A percentile compares a stretch with the other conserved stretches of the same genome.
phyloP scores from a whole-genome alignment of 2,113 vertebrate species.

The Eretmochelys imbricata region DNA sequence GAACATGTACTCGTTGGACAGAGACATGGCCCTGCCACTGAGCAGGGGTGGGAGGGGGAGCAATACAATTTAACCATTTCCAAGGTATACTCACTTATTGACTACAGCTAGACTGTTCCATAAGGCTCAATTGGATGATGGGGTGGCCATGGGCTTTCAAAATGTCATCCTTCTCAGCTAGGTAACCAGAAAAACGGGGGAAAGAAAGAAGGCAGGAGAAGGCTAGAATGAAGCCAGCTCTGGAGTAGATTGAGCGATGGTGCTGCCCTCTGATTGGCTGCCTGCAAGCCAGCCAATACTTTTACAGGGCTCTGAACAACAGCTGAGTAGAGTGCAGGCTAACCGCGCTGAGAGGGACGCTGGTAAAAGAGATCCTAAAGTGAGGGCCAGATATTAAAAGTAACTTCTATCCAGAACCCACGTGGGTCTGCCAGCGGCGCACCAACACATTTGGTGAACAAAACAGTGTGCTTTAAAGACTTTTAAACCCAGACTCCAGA shows the following conservation, averaged over 20 bases:
- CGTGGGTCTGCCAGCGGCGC: not conserved
- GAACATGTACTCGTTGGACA: not conserved
- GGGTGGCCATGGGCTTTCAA: not conserved
- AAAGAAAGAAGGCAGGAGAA: not conserved
- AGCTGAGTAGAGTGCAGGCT: not conserved
- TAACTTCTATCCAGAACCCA: not conserved
- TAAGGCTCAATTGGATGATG: not conserved
- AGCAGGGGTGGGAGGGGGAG: not conserved
- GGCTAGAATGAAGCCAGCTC: not conserved
- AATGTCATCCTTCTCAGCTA: not conserved
- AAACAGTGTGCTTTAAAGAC: not conserved
- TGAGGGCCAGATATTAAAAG: not conserved
- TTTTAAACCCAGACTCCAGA: not conserved
- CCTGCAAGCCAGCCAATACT: not conserved
- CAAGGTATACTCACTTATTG: not conserved
- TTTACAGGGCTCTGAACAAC: not conserved
- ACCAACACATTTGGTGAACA: not conserved
- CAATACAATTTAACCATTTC: not conserved
- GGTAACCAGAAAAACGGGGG: not conserved
- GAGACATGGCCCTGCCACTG: not conserved
- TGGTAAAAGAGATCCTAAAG: not conserved
- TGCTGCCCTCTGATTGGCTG: not conserved
- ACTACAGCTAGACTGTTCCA: not conserved
- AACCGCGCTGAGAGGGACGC: not conserved
- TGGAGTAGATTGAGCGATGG: not conserved